phyloP scores from a whole-genome alignment of 2,797 vertebrate species.

The Myotis daubentonii region DNA sequence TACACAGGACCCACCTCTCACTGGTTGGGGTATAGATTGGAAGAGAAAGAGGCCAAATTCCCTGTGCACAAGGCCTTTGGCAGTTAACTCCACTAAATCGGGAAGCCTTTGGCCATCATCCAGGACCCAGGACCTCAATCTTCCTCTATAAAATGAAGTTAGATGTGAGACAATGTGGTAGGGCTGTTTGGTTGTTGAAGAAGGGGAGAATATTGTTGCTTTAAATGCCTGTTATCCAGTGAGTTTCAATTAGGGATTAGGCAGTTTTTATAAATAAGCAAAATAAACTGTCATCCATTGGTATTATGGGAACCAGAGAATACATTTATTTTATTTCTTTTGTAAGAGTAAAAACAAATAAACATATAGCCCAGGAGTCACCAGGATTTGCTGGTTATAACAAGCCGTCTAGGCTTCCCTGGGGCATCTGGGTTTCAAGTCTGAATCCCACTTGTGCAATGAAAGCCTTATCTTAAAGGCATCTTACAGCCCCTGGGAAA shows the following conservation, averaged over 20 bases:
- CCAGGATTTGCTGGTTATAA: neutral
- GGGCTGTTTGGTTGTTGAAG: neutral
- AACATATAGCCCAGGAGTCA: neutral
- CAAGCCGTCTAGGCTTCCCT: neutral
- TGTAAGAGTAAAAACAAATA: neutral
- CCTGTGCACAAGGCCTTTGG: neutral
- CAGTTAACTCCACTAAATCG: neutral
- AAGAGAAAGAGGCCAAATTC: neutral
- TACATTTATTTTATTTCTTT: neutral
- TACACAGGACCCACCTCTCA: neutral
- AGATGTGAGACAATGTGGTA: neutral
- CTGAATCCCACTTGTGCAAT: neutral
- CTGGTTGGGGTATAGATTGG: neutral
- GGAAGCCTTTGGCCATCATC: neutral
- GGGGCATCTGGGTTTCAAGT: neutral
- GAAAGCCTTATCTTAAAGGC: neutral
- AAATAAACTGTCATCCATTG: neutral
- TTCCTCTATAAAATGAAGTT: neutral
- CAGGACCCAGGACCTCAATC: neutral
- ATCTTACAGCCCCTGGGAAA: neutral
- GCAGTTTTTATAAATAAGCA: constrained; percentile 16
- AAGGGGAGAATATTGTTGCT: neutral
- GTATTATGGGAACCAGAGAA: neutral
- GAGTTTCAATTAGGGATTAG: neutral
- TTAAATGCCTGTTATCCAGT: neutral